A percentile compares a stretch with the other conserved stretches of the same genome.
Evolutionary conservation across 2,113 vertebrate species (phyloP).

Genomic region (Phoxinus phoxinus): DNA sequence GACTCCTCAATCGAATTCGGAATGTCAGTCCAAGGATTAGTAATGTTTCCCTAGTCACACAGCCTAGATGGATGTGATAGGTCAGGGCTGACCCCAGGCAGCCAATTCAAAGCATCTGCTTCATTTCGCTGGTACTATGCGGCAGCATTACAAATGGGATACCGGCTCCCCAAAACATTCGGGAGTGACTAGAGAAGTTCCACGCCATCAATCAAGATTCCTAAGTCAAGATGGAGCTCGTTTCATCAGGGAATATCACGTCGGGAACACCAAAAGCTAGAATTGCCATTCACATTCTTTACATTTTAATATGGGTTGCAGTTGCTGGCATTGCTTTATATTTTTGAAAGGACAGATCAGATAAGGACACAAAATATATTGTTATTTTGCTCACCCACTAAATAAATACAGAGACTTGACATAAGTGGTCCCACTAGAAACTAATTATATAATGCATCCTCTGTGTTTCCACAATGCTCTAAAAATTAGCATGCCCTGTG

Average conservation of each 20-base stretch:
- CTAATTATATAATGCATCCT: constrained; percentile 49
- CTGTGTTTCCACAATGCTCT: constrained; percentile 49
- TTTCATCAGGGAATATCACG: constrained; percentile 1
- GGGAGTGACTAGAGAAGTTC: constrained; percentile 23
- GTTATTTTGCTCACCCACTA: constrained; percentile 8
- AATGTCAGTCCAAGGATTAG: constrained; percentile 46
- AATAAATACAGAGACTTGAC: constrained; percentile 31
- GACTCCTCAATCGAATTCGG: constrained; percentile 14
- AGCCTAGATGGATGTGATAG: constrained; percentile 45
- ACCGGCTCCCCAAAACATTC: constrained; percentile 7
- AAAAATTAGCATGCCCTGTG: constrained; percentile 39
- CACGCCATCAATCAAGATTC: constrained; percentile 18
- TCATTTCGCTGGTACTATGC: constrained; percentile 9
- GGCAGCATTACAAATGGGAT: constrained; percentile 38
- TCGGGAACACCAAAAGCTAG: neutral
- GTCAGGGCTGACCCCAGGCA: constrained; percentile 46
- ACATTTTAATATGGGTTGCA: constrained; percentile 7
- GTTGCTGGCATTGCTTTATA: neutral
- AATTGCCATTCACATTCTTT: neutral
- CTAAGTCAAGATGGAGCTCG: neutral
- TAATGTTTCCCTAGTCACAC: constrained; percentile 36
- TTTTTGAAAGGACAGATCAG: neutral
- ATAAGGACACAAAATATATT: neutral
- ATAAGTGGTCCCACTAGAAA: constrained; percentile 48
- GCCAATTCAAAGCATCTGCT: constrained; percentile 39